These are phyloP conservation scores for Leptodirus hochenwartii DNA, from an alignment of 2,888 invertebrate species.

Conservation along the genomic window DNA sequence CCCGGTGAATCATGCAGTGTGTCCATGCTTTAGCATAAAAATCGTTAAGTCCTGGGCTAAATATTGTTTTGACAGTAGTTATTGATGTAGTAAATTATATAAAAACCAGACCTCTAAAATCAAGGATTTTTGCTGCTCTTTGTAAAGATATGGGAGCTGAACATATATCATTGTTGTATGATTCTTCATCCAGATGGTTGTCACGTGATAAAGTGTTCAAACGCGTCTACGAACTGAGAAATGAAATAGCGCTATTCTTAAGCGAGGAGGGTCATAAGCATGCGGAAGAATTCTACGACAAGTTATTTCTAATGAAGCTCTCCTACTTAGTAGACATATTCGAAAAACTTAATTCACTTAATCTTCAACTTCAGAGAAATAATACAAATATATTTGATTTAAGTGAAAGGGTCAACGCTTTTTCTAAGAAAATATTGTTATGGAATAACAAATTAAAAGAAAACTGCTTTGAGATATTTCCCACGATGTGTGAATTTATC, in stretches of 20 bases:
- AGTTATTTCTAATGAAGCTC: constrained; percentile 10
- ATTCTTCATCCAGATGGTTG: constrained; percentile 8
- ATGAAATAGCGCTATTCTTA: constrained; percentile 9
- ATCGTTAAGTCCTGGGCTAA: no score
- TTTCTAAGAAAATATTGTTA: no score
- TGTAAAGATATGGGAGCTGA: constrained; percentile 7
- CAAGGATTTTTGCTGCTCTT: constrained; percentile 2
- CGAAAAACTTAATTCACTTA: constrained; percentile 10
- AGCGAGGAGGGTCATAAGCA: constrained; percentile 9
- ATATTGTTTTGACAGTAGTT: not conserved
- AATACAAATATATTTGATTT: constrained; percentile 11
- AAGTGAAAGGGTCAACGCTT: no score
- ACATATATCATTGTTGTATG: constrained; percentile 7
- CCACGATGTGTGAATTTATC: no score
- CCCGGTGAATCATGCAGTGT: no score
- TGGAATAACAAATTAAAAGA: no score
- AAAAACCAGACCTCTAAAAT: constrained; percentile 4
- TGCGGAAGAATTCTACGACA: constrained; percentile 10
- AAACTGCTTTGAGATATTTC: no score
- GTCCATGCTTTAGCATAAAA: no score
- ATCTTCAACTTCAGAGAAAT: constrained; percentile 4
- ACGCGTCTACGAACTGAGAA: constrained; percentile 6
- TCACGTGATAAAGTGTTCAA: constrained; percentile 5
- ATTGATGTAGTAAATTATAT: constrained; percentile 7
- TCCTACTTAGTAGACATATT: constrained; percentile 10